These are phyloP conservation scores for Drymonia ruficornis DNA, from an alignment of 2,888 invertebrate species.

Conservation along the genomic window DNA sequence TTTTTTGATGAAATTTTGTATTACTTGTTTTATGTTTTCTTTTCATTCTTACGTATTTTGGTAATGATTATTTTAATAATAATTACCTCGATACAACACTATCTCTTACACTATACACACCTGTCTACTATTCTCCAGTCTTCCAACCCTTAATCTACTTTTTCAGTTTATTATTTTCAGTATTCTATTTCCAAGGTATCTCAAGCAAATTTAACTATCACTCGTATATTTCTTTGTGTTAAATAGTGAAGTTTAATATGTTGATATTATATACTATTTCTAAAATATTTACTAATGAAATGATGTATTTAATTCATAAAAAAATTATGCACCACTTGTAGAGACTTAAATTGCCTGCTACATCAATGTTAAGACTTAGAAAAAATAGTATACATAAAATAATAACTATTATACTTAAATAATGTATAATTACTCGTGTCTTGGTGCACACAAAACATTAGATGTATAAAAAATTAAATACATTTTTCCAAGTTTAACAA, in stretches of 20 bases:
- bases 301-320: slow-evolving; percentile 50
- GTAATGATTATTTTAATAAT: slow-evolving; percentile 21
- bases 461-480: slow-evolving; percentile 54
- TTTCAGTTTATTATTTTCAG: slow-evolving; percentile 39
- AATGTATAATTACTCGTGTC: slow-evolving; percentile 54
- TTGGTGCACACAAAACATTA: slow-evolving; percentile 69
- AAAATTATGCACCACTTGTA: slow-evolving; percentile 76
- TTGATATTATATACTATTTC: slow-evolving; percentile 44
- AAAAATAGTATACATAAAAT: slow-evolving; percentile 51
- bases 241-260: slow-evolving; percentile 43
- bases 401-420: slow-evolving; percentile 45
- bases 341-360: slow-evolving; percentile 74
- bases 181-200: slow-evolving; percentile 48
- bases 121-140: slow-evolving; percentile 47
- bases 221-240: slow-evolving; percentile 58
- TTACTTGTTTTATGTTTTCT: slow-evolving; percentile 21
- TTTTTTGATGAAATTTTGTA: slow-evolving; percentile 9
- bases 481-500: slow-evolving; percentile 53
- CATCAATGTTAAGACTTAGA: slow-evolving; percentile 67
- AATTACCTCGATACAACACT: slow-evolving; percentile 28
- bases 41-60: slow-evolving; percentile 27
- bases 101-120: slow-evolving; percentile 44
- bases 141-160: slow-evolving; percentile 48
- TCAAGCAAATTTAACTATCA: slow-evolving; percentile 84
- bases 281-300: slow-evolving; percentile 50